Conservation (phyloP, 2,797 vertebrate genomes). For the Anableps anableps region DNA sequence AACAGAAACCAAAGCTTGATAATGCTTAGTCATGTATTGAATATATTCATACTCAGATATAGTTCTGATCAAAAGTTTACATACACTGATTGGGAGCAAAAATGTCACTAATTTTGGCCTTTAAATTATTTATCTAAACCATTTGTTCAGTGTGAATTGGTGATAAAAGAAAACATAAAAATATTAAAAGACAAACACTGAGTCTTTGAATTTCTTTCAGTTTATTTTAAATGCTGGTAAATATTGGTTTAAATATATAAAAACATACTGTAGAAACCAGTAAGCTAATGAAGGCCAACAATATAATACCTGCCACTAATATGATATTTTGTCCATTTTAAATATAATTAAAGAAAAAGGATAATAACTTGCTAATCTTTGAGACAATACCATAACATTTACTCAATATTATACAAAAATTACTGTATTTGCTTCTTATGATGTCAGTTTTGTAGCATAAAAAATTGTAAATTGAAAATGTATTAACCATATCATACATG, state of each 20-base stretch:
- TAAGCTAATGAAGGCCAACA: background rate
- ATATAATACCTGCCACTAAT: background rate
- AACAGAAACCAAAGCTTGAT: background rate
- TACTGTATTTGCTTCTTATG: too few relatives aligned
- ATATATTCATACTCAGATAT: background rate
- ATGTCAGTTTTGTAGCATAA: too few relatives aligned
- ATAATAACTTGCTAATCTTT: background rate
- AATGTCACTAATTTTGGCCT: background rate
- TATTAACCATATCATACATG: too few relatives aligned
- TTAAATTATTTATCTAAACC: background rate
- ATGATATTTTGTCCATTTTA: background rate
- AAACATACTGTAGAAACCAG: background rate
- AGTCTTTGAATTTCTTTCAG: background rate
- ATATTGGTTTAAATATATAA: background rate
- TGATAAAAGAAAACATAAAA: background rate
- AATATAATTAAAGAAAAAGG: background rate
- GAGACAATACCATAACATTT: background rate
- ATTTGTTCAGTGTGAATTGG: background rate
- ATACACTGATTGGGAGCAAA: background rate
- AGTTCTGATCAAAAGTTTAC: constrained; percentile 3
- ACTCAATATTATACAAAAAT: background rate
- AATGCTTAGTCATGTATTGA: background rate
- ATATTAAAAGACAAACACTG: background rate
- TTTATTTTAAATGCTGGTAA: background rate
- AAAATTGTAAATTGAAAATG: too few relatives aligned